Evolutionary conservation across 2,113 vertebrate genomes (phyloP), one percentile per base, ranked within the genome.

Genomic region (Notothenia rossii): DNA sequence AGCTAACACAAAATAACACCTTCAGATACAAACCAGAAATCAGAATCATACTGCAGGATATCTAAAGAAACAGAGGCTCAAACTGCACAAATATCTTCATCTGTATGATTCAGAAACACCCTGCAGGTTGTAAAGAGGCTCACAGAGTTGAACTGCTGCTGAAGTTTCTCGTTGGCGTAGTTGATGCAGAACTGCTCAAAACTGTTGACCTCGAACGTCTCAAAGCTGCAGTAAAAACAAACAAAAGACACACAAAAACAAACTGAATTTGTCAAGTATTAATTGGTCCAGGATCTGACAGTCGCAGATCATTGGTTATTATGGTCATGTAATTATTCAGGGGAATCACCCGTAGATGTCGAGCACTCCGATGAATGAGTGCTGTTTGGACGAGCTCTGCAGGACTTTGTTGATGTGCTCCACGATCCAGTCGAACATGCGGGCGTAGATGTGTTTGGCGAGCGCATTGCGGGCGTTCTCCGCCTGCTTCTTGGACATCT

Each of bases 151-250:
- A 99, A 99, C 88, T 99, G 98, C 60, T 99, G 98, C 92, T 99
- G 98, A 36, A 99, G 96, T 67, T 99, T 99, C 91, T 99, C 98
- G 4, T 99, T 99, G 82, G 98, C 98, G 53, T 99, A 99, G 94
- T 99, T 99, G 91, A 99, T 99, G 84, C 98, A 99, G 91, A 99
- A 99, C 88, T 99, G 98, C 89, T 99, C 98, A 92, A 99, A 99
- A 92, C 98, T 99, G 95, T 99, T 99, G 93, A 98, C 97, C 91
- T 99, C 98, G 56, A 99, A 99, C 2, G 98, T 99, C 93, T 99
- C 98, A 93, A 99, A 99, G 88, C 98, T 99, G 33, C 59, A 15
- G 10, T 8, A 22, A 55, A 20, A 36, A 14, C 2, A 17, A 25
- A 43, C 17, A 36, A 12, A 46, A 11, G 18, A n/a, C n/a, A 25